Evolutionary conservation across 1,140 invertebrate species (phyloP).

Genomic region (Grapholita molesta): DNA sequence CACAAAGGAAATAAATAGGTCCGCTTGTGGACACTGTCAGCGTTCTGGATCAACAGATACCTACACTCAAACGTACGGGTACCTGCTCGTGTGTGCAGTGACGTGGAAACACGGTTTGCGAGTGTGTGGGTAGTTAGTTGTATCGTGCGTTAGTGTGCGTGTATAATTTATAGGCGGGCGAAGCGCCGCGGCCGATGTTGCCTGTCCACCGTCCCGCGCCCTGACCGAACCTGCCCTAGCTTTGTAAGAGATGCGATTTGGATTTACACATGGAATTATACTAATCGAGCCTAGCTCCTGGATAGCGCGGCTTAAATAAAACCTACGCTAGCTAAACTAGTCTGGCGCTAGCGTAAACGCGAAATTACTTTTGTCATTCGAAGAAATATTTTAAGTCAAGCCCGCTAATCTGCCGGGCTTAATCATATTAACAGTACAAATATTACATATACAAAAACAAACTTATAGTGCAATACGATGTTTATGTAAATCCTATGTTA

Average conservation of each 20-base stretch:
- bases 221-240: not conserved
- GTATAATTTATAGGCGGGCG: conserved; percentile 61
- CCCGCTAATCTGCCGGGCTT: not conserved
- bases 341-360: too few species aligned
- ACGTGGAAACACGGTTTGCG: not conserved
- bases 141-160: conserved; percentile 40
- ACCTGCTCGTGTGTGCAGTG: conserved; percentile 4
- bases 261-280: conserved; percentile 69
- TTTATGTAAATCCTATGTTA: not conserved
- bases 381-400: not conserved
- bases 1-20: conserved; percentile 3
- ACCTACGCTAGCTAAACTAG: too few species aligned
- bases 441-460: too few species aligned
- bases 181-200: conserved; percentile 35
- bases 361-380: not conserved
- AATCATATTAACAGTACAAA: too few species aligned
- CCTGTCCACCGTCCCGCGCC: not conserved
- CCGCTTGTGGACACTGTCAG: conserved; percentile 12
- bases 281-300: conserved; percentile 32
- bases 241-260: conserved; percentile 58
- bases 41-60: conserved; percentile 15
- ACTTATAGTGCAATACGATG: too few species aligned
- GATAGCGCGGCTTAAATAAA: not conserved
- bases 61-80: not conserved
- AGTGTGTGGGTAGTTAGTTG: conserved; percentile 26